Evolutionary conservation across 1,140 invertebrate genomes (phyloP), one percentile per base, ranked within the genome.

Genomic region (Mizuhopecten yessoensis): DNA sequence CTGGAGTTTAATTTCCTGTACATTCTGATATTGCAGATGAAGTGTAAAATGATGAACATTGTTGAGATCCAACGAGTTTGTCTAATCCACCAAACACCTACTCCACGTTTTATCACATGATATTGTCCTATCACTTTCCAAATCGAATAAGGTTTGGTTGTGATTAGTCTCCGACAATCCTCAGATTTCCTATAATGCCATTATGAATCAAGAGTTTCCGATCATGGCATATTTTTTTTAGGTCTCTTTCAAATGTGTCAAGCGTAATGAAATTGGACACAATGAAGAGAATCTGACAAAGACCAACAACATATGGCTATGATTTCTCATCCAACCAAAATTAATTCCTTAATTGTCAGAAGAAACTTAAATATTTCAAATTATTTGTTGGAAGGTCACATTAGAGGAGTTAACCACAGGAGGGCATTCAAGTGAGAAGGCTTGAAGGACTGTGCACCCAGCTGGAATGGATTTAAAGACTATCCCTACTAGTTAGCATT

Each of bases 181-280:
- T 39, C 36, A 39, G 36, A 39, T n/a, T n/a, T n/a, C 36, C 5
- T 39, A 13, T 39, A 39, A 39, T 39, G 36, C n/a, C 23, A 75
- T 75, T 75, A n/a, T 49, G n/a, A 5, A 39, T 5, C 5, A 39
- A n/a, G 57, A 29, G n/a, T 29, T 75, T 29, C 57, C 29, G 23
- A 75, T 75, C 17, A 75, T 29, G n/a, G 23, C 57, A 75, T 13
- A 29, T 75, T 75, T 75, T 75, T 75, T 75, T 29, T 75, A 10
- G 11, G 45, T 23, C 15, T 7, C 57, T 75, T 75, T 75, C 23
- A 23, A n/a, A 75, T 75, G 57, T 75, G 57, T 29, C 57, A 75
- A 75, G 2, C 57, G 57, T 75, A 75, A 75, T 75, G n/a, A 75
- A 75, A 75, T 29, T 75, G n/a, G 57, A 75, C 57, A 75, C n/a